A percentile compares a stretch with the other conserved stretches of the same genome.
Evolutionary conservation across 2,113 vertebrate species (phyloP).

Genomic region (Platysternon megacephalum): DNA sequence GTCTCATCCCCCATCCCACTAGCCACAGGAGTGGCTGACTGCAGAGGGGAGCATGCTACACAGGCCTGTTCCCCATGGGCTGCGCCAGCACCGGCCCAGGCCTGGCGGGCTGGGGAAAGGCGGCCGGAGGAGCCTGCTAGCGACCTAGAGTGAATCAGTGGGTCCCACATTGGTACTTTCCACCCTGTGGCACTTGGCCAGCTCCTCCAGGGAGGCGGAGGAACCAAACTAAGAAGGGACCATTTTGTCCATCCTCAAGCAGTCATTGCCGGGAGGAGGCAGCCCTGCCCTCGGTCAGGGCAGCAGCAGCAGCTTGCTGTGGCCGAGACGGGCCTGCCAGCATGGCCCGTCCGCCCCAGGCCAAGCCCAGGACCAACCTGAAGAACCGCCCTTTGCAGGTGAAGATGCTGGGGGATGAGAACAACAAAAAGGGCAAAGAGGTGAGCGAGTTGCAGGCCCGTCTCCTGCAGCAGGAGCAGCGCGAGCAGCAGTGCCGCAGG

Average conservation of each 20-base stretch:
- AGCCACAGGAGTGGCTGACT: background rate
- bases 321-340: too few relatives aligned
- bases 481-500: conserved; percentile 70
- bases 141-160: background rate
- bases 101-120: too few relatives aligned
- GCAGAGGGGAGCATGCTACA: background rate
- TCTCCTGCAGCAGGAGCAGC: conserved; percentile 74
- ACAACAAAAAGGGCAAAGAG: conserved; percentile 73
- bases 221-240: too few relatives aligned
- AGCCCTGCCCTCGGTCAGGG: background rate
- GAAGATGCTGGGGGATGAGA: conserved; percentile 80
- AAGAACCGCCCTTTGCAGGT: conserved; percentile 64
- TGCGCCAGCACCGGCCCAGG: accelerated
- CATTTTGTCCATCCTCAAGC: background rate
- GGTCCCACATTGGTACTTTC: background rate
- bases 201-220: too few relatives aligned
- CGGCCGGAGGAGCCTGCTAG: background rate
- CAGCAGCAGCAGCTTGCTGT: background rate
- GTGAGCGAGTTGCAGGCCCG: conserved; percentile 76
- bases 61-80: background rate
- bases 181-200: background rate
- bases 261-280: background rate
- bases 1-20: background rate
- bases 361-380: accelerated
- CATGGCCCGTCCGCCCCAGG: background rate